Evolutionary conservation across 2,888 invertebrate species (phyloP).

Genomic region (Vanessa cardui): DNA sequence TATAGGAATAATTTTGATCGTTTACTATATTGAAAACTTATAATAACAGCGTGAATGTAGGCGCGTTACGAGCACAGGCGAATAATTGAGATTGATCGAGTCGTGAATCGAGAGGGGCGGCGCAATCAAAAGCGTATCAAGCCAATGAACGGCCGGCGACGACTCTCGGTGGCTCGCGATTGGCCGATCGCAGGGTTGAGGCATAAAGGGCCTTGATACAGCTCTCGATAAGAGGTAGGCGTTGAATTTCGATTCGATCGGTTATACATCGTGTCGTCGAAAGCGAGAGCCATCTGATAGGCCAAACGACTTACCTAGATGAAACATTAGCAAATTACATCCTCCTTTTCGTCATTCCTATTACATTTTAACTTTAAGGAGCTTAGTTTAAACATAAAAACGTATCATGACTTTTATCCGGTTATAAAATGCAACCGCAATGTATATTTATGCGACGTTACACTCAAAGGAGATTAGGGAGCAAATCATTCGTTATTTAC

Average conservation of each 20-base stretch:
- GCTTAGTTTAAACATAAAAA: slow-evolving; percentile 35
- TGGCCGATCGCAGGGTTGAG: slow-evolving; percentile 71
- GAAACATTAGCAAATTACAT: slow-evolving; percentile 6
- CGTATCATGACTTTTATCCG: slow-evolving; percentile 55
- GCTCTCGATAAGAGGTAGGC: slow-evolving; percentile 79
- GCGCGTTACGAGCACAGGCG: slow-evolving; percentile 51
- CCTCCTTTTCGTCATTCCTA: not conserved
- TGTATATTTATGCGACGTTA: slow-evolving; percentile 63
- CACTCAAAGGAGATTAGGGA: slow-evolving; percentile 67
- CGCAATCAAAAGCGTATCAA: slow-evolving; percentile 80
- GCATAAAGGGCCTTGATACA: slow-evolving; percentile 76
- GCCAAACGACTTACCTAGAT: slow-evolving; percentile 29
- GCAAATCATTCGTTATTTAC: slow-evolving; percentile 76
- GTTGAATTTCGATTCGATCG: slow-evolving; percentile 74
- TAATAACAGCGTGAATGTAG: not conserved
- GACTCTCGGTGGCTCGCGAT: slow-evolving; percentile 58
- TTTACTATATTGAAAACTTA: too few species aligned
- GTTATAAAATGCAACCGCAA: slow-evolving; percentile 59
- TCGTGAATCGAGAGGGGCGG: slow-evolving; percentile 77
- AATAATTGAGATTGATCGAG: slow-evolving; percentile 80
- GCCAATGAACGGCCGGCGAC: slow-evolving; percentile 68
- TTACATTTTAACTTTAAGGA: not conserved
- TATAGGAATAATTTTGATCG: too few species aligned
- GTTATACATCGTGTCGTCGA: slow-evolving; percentile 65
- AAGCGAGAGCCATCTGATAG: slow-evolving; percentile 35